phyloP scores from a whole-genome alignment of 2,797 vertebrate species.

The Scolopax bukidnonensis region DNA sequence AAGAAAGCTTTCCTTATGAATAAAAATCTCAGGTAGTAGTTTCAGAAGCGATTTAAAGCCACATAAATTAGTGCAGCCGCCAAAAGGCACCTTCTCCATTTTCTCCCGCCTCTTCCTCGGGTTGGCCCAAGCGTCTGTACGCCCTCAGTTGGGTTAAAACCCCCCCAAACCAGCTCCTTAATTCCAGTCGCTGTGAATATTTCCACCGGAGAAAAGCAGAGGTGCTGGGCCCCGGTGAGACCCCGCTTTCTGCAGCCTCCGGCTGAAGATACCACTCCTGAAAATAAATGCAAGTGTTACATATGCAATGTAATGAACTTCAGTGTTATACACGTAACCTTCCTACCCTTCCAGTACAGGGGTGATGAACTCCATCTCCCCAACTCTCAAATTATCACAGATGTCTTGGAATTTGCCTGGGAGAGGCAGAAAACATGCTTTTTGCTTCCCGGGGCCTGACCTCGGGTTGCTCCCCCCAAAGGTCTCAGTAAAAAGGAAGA shows the following conservation, averaged over 20 bases:
- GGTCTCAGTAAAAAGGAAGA: neutral
- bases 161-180: neutral
- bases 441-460: neutral
- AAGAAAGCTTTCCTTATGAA: neutral
- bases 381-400: neutral
- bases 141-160: neutral
- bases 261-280: neutral
- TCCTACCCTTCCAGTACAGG: neutral
- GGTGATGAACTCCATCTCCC: neutral
- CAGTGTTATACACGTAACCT: no score
- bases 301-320: no score
- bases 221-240: neutral
- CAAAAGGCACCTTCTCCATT: neutral
- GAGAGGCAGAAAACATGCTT: neutral
- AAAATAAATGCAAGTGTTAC: neutral
- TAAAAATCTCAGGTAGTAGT: neutral
- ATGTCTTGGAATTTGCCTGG: neutral
- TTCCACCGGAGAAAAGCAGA: neutral
- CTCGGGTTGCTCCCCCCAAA: neutral
- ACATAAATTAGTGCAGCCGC: neutral
- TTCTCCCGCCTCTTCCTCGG: neutral
- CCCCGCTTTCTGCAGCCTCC: neutral
- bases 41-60: neutral
- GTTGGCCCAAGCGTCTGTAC: neutral
- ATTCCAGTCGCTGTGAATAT: neutral